phyloP scores from a whole-genome alignment of 2,888 invertebrate species.

The Drosophila affinis region DNA sequence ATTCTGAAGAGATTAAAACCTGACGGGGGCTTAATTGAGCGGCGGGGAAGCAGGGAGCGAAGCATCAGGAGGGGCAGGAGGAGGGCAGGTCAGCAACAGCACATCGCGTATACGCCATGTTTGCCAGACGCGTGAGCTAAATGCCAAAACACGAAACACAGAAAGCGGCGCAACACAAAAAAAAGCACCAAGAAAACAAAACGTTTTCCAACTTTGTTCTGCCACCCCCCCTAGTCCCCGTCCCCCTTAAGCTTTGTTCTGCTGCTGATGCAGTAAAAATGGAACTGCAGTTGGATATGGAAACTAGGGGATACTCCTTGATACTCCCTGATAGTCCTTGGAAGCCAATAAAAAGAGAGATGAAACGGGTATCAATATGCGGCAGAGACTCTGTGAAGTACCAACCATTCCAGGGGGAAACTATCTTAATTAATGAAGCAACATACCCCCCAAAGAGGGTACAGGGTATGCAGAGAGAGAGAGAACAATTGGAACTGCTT shows the following conservation, averaged over 20 bases:
- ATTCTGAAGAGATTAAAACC: conserved; percentile 61
- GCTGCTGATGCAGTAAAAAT: conserved; percentile 22
- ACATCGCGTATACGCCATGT: conserved; percentile 51
- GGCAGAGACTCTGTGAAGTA: accelerated
- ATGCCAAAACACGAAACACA: conserved; percentile 48
- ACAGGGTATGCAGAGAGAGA: neutral
- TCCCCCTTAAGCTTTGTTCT: neutral
- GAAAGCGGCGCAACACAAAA: conserved; percentile 20
- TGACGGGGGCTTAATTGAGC: conserved; percentile 67
- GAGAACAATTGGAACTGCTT: conserved; percentile 37
- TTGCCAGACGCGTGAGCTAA: conserved; percentile 56
- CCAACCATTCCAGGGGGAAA: too few relatives aligned
- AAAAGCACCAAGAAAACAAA: conserved; percentile 32
- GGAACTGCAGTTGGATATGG: neutral
- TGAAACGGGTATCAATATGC: too few relatives aligned
- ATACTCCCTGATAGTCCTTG: neutral
- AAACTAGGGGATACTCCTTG: neutral
- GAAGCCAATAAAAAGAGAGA: neutral
- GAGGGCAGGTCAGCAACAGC: conserved; percentile 11
- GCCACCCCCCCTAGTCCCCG: too few relatives aligned
- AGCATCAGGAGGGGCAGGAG: neutral
- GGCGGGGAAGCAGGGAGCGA: conserved; percentile 9
- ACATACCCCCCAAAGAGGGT: neutral
- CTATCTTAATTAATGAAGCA: neutral
- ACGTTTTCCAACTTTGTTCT: conserved; percentile 27